Conservation (phyloP, 2,797 vertebrate species). For the Eurystomus glaucurus region DNA sequence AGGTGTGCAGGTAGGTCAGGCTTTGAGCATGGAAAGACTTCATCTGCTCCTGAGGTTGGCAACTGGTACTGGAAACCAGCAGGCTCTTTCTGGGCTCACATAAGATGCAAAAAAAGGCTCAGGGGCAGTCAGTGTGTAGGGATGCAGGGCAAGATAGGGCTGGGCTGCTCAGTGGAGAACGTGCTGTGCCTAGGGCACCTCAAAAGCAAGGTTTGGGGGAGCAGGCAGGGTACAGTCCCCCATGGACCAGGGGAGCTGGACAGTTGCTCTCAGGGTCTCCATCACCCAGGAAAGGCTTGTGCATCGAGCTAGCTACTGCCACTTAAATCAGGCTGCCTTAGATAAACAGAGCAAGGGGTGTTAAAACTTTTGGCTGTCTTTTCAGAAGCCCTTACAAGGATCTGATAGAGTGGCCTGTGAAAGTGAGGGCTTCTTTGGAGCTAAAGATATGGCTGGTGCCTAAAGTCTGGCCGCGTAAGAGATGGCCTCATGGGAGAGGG, state of each 20-base stretch:
- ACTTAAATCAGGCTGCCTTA: slow-evolving; percentile 85
- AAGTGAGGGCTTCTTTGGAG: slow-evolving; percentile 75
- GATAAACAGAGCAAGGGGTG: slow-evolving; percentile 82
- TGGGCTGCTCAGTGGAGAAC: neutral
- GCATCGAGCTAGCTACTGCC: neutral
- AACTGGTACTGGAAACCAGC: neutral
- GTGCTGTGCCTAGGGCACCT: neutral
- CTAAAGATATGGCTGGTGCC: slow-evolving; percentile 60
- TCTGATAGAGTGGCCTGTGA: slow-evolving; percentile 55
- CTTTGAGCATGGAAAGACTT: neutral
- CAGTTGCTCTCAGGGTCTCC: neutral
- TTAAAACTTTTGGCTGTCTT: slow-evolving; percentile 84
- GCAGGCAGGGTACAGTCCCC: neutral
- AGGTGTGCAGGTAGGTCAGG: neutral
- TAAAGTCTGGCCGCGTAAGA: slow-evolving; percentile 55
- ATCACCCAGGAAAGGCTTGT: neutral
- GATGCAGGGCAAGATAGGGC: neutral
- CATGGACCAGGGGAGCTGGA: fast-evolving
- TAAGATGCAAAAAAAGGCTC: neutral
- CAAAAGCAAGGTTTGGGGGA: neutral
- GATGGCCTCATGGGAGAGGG: slow-evolving; percentile 66
- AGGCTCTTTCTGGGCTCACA: neutral
- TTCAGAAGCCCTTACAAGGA: slow-evolving; percentile 84
- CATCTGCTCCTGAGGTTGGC: neutral
- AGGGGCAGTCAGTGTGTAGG: fast-evolving